These are phyloP conservation scores for Ichneumoninae sp. DNA, from an alignment of 2,888 invertebrate species.

Conservation along the genomic window DNA sequence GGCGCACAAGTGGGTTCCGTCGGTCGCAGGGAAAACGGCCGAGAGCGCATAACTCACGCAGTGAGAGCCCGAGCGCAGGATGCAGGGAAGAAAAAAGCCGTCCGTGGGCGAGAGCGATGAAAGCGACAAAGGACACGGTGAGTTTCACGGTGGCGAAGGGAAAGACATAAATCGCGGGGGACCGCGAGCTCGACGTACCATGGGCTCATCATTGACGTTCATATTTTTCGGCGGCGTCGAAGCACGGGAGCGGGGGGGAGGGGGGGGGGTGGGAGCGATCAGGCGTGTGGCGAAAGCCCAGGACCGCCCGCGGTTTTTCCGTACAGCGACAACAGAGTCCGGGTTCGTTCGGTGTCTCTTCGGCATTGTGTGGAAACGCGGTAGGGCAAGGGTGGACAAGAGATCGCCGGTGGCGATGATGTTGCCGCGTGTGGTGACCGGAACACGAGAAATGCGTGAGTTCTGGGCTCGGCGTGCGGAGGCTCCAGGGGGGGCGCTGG, in stretches of 20 bases:
- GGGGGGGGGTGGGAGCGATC: conserved; percentile 21
- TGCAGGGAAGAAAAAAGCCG: conserved; percentile 48
- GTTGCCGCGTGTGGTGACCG: conserved; percentile 11
- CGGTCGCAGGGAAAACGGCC: conserved; percentile 59
- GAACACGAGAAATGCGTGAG: conserved; percentile 12
- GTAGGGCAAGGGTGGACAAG: neutral
- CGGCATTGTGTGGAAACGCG: neutral
- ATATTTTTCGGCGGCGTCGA: conserved; percentile 60
- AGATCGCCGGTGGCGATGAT: conserved; percentile 15
- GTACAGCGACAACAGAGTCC: conserved; percentile 12
- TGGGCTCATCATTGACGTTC: conserved; percentile 60
- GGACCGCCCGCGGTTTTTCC: conserved; percentile 38
- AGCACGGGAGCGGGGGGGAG: too few relatives aligned
- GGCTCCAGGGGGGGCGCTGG: neutral
- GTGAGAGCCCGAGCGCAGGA: conserved; percentile 30
- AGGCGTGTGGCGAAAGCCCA: conserved; percentile 55
- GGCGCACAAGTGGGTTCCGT: conserved; percentile 51
- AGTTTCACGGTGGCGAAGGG: conserved; percentile 51
- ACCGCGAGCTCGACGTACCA: conserved; percentile 47
- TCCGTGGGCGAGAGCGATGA: conserved; percentile 57
- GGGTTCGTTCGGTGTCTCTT: conserved; percentile 3
- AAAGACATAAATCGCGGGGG: conserved; percentile 60
- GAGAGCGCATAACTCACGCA: conserved; percentile 26
- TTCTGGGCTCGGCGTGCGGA: neutral
- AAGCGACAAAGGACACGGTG: conserved; percentile 55